Evolutionary conservation across 2,797 vertebrate genomes (phyloP).

Genomic region (Psittacula echo): DNA sequence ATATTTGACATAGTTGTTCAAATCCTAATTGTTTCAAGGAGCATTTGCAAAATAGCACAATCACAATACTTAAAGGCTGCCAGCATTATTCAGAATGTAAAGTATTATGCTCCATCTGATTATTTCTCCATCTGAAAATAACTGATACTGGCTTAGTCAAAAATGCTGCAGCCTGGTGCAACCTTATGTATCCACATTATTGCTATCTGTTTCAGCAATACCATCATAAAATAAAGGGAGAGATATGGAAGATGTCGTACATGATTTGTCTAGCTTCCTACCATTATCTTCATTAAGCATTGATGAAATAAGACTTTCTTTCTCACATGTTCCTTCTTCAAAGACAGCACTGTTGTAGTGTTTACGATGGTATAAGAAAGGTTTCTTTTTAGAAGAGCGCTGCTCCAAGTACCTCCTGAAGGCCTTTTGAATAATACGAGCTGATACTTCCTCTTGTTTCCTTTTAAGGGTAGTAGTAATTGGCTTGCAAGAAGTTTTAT

Average conservation of each 20-base stretch:
- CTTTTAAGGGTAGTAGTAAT: slow-evolving; percentile 78
- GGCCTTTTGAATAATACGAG: slow-evolving; percentile 76
- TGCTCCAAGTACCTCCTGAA: slow-evolving; percentile 66
- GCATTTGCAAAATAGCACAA: not conserved
- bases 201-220: slow-evolving; percentile 78
- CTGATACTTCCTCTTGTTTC: slow-evolving; percentile 73
- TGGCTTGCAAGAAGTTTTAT: slow-evolving; percentile 65
- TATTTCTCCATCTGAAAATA: not conserved
- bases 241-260: slow-evolving; percentile 84
- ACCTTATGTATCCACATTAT: slow-evolving; percentile 66
- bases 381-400: slow-evolving; percentile 75
- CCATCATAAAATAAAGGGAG: slow-evolving; percentile 90
- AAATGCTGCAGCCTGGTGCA: slow-evolving; percentile 49
- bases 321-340: slow-evolving; percentile 78
- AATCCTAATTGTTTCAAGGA: not conserved
- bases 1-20: not conserved
- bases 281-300: slow-evolving; percentile 83
- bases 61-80: not conserved
- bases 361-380: slow-evolving; percentile 82
- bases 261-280: slow-evolving; percentile 68
- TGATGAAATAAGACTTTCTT: slow-evolving; percentile 82
- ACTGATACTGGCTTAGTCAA: not conserved
- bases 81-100: not conserved
- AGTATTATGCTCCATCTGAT: not conserved
- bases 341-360: slow-evolving; percentile 65